Conservation (phyloP, 2,888 invertebrate species). For the Apodemia hepburni region DNA sequence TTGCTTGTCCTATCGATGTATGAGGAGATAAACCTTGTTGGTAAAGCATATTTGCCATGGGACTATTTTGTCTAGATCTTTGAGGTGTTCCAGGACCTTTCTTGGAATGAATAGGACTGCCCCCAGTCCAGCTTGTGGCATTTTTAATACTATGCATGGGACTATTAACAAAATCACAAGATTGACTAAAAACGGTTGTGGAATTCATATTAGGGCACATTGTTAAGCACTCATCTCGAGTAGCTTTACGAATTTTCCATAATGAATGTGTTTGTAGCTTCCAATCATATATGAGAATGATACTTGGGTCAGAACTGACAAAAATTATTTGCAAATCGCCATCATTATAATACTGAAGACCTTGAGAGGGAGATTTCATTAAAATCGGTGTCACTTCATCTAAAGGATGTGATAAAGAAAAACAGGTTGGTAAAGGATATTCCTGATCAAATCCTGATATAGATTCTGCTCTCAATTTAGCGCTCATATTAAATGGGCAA, state of each 20-base stretch:
- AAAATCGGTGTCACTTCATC: conserved; percentile 94
- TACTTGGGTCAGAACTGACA: conserved; percentile 87
- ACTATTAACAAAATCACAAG: conserved; percentile 61
- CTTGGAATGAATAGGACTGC: conserved; percentile 64
- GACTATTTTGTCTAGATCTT: conserved; percentile 62
- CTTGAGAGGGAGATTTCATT: conserved; percentile 81
- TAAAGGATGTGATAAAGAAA: conserved; percentile 92
- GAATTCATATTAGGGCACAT: conserved; percentile 78
- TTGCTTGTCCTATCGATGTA: conserved; percentile 66
- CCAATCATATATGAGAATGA: conserved; percentile 90
- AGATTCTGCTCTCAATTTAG: conserved; percentile 57
- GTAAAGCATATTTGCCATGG: conserved; percentile 68
- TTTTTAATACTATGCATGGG: conserved; percentile 57
- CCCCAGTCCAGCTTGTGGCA: conserved; percentile 57
- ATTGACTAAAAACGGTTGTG: conserved; percentile 60
- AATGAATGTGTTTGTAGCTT: conserved; percentile 89
- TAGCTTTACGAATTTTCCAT: conserved; percentile 89
- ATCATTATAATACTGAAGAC: conserved; percentile 82
- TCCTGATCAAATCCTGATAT: conserved; percentile 62
- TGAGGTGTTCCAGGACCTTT: conserved; percentile 51
- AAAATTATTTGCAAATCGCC: conserved; percentile 86
- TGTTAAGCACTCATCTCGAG: conserved; percentile 84
- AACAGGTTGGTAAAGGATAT: conserved; percentile 86
- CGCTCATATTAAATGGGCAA: conserved; percentile 58
- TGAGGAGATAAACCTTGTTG: conserved; percentile 73